phyloP scores from a whole-genome alignment of 2,888 invertebrate species.

The Acleris sparsana region DNA sequence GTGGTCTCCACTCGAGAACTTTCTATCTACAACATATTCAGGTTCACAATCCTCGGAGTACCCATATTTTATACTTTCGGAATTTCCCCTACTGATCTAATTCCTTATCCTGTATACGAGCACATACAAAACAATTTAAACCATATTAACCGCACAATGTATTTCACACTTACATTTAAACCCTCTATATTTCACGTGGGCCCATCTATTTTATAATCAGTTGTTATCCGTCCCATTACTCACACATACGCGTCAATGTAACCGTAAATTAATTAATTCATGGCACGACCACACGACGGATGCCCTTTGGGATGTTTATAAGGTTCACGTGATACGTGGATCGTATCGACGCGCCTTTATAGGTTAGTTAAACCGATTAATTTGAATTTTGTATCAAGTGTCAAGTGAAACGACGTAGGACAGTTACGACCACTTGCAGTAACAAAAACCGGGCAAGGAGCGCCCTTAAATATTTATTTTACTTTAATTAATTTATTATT shows the following conservation, averaged over 20 bases:
- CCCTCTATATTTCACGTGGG: slow-evolving; percentile 38
- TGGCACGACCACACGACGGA: slow-evolving; percentile 43
- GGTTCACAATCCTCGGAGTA: no score
- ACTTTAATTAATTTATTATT: no score
- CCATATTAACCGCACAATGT: slow-evolving; percentile 1
- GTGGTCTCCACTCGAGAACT: no score
- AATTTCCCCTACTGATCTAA: neutral
- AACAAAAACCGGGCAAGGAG: no score
- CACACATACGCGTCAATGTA: slow-evolving; percentile 44
- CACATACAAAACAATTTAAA: neutral
- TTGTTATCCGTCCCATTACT: slow-evolving; percentile 46
- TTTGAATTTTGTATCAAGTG: neutral
- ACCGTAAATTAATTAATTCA: slow-evolving; percentile 48
- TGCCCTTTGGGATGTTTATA: slow-evolving; percentile 28
- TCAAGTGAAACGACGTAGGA: neutral
- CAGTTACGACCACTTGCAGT: no score
- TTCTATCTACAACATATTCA: no score
- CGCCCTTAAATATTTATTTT: no score
- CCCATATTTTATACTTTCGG: no score
- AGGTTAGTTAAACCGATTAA: slow-evolving; percentile 5
- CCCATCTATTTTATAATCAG: slow-evolving; percentile 48
- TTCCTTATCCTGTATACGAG: neutral
- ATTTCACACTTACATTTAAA: slow-evolving; percentile 17
- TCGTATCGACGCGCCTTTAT: slow-evolving; percentile 4
- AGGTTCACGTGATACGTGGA: slow-evolving; percentile 19